Percentiles rank a stretch among this genome's conserved stretches.
Conservation (phyloP, 37 sponge, comb jelly and placozoan genomes). For the Cladorhizidae sp. region DNA sequence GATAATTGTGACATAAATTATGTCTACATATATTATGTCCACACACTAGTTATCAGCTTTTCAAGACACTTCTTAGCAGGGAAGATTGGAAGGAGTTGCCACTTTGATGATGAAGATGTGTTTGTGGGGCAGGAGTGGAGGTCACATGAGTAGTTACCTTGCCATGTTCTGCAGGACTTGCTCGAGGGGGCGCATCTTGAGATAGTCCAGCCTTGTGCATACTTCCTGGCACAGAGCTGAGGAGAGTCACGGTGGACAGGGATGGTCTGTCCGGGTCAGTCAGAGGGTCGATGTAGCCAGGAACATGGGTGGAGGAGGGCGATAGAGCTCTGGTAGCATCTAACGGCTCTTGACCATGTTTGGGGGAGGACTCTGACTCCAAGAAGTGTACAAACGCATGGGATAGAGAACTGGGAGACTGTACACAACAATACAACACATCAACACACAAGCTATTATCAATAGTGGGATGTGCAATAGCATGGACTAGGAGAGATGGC, state of each 20-base stretch:
- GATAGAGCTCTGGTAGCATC: neutral
- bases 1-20: too few relatives aligned
- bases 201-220: neutral
- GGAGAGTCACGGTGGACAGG: constrained; percentile 51
- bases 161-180: too few relatives aligned
- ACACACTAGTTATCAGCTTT: neutral
- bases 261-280: constrained; percentile 78
- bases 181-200: too few relatives aligned
- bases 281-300: constrained; percentile 58
- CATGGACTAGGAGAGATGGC: too few relatives aligned
- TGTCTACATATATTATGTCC: too few relatives aligned
- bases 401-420: constrained; percentile 35
- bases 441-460: too few relatives aligned
- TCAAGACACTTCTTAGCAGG: constrained; percentile 15
- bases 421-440: neutral
- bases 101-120: neutral
- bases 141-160: neutral
- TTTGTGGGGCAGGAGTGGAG: neutral
- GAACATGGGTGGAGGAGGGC: neutral
- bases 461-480: too few relatives aligned
- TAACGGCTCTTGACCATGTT: neutral
- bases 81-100: constrained; percentile 22
- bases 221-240: neutral
- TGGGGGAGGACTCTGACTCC: constrained; percentile 64
- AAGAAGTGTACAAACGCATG: constrained; percentile 75